A percentile compares a stretch with the other conserved stretches of the same genome.
Conservation (phyloP, 2,797 vertebrate genomes). For the Phalloptychus januarius region DNA sequence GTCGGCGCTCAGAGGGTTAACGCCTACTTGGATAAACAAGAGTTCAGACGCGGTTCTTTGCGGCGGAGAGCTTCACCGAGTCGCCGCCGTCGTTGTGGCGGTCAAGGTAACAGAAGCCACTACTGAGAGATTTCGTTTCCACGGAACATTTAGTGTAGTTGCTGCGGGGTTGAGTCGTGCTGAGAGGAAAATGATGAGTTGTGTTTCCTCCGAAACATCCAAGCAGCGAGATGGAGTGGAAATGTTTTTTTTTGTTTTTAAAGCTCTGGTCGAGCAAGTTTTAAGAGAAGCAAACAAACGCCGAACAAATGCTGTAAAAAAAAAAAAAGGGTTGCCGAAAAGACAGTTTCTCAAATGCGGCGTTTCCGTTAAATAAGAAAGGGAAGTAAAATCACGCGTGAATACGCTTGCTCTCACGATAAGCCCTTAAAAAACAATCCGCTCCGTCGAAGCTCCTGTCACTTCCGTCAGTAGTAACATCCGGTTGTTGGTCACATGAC, state of each 20-base stretch:
- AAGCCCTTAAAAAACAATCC: too few species aligned
- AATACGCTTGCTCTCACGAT: too few species aligned
- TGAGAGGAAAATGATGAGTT: not conserved
- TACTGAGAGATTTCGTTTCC: not conserved
- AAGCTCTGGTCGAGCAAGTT: not conserved
- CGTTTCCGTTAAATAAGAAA: too few species aligned
- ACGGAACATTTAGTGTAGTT: not conserved
- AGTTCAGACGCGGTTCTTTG: conserved; percentile 53
- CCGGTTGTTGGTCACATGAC: too few species aligned
- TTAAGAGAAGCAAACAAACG: not conserved
- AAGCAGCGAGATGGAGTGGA: not conserved
- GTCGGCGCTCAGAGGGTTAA: conserved; percentile 69
- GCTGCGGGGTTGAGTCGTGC: not conserved
- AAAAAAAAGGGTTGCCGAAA: too few species aligned
- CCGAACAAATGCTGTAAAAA: not conserved
- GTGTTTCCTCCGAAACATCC: not conserved
- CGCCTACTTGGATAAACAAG: conserved; percentile 69
- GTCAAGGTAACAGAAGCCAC: not conserved
- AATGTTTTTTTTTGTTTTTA: not conserved
- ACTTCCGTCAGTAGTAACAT: too few species aligned
- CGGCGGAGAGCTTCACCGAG: conserved; percentile 8
- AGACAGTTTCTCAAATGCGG: too few species aligned
- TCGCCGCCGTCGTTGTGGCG: not conserved
- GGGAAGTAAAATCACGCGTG: too few species aligned
- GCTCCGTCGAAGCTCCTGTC: too few species aligned